Base-by-base conservation (phyloP, 2,888 invertebrate genomes). In the Amitus sp. region DNA sequence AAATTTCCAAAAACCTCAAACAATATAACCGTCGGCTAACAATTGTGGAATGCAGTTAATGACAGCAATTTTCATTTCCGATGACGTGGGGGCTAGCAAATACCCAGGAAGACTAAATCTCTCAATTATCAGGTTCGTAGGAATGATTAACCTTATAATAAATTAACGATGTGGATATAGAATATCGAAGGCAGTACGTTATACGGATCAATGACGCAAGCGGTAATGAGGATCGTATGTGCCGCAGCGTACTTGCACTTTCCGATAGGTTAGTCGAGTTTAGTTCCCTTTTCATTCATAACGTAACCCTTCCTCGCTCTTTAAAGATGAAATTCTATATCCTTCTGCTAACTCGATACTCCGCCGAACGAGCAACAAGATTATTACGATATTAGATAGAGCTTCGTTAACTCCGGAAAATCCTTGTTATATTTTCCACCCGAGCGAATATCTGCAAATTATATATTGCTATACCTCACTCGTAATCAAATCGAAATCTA, bases 211-310 rank as follows among this genome's bases (percentile, higher is more conserved):
- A 34, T 52, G 56, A 53, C 40, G 53, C 40, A 34, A 42, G 58
- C 66, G 68, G 68, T 79, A 80, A 80, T 79, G 80, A 80, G 80
- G 75, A 75, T 79, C 77, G 77, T 75, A 74, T 78, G 76, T 76
- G 78, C 73, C 37, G 64, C 47, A 47, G 60, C 37, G 51, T 57
- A 62, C 67, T 62, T 56, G 63, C 50, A 51, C 57, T 45, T 46
- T 33, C 40, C 23, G 40, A 39, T 61, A 53, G 42, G 15, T 34
- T 20, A 49, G 19, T 47, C 37, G 47, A 34, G 53, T 46, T 47
- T 59, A 56, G 61, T 59, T 55, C 55, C 59, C 30, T 37, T 49
- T 28, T 54, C 52, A 28, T 46, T 45, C 23, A 45, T 49, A 40
- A 27, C 39, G 17, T 37, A 20, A 19, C 23, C 63, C 56, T 27